A percentile compares a stretch with the other conserved stretches of the same genome.
These are phyloP conservation scores for Characodon lateralis DNA, from an alignment of 2,797 vertebrate genomes.

Conservation along the genomic window DNA sequence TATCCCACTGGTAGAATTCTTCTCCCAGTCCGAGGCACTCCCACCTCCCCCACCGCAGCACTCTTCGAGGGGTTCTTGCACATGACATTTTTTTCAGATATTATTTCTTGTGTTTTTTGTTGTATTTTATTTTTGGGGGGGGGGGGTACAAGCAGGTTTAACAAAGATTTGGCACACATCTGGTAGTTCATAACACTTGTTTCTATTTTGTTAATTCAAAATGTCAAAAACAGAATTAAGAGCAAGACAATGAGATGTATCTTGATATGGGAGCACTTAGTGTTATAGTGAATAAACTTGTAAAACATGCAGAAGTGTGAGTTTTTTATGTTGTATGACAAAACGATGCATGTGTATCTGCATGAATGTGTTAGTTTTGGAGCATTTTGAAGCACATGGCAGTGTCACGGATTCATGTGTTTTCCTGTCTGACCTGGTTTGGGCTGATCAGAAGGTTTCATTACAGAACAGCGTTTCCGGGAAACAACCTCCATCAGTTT, in stretches of 20 bases:
- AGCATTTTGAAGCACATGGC: not conserved
- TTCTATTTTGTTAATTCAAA: conserved; percentile 83
- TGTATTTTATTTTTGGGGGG: conserved; percentile 59
- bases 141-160: not conserved
- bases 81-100: conserved; percentile 52
- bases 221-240: conserved; percentile 74
- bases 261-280: conserved; percentile 86
- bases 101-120: conserved; percentile 65
- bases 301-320: conserved; percentile 60
- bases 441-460: conserved; percentile 33
- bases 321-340: conserved; percentile 5
- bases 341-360: not conserved
- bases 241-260: conserved; percentile 76
- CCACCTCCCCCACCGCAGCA: conserved; percentile 49
- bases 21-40: conserved; percentile 30
- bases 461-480: conserved; percentile 26
- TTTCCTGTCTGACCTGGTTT: conserved; percentile 36
- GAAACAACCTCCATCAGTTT: conserved; percentile 35
- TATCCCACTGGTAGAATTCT: conserved; percentile 30
- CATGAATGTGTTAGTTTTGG: not conserved
- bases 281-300: conserved; percentile 87
- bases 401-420: not conserved
- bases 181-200: conserved; percentile 81
- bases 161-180: conserved; percentile 65
- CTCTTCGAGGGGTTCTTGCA: conserved; percentile 71